Percentiles rank a stretch among this genome's conserved stretches.
These are phyloP conservation scores for Nipponia nippon DNA, from an alignment of 2,113 vertebrate species.

Conservation along the genomic window DNA sequence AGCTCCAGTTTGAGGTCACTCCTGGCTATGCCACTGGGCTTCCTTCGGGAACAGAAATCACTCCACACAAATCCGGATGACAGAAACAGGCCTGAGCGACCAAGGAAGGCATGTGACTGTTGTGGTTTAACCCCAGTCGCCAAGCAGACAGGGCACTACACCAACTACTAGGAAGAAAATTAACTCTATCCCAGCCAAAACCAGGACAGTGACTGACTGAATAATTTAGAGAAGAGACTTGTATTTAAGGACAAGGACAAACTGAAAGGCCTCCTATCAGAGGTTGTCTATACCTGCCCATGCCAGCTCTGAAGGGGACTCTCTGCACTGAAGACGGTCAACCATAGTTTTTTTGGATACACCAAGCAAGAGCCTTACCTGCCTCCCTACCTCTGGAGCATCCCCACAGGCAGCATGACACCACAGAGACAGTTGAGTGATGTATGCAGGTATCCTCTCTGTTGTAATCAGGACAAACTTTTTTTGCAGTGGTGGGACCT, in stretches of 20 bases:
- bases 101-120: neutral
- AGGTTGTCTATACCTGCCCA: neutral
- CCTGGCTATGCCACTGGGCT: neutral
- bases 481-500: neutral
- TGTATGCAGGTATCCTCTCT: neutral
- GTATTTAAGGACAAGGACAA: neutral
- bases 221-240: neutral
- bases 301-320: neutral
- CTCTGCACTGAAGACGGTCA: neutral
- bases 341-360: neutral
- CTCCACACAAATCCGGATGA: rapidly evolving
- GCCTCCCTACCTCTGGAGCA: neutral
- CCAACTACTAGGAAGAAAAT: no score
- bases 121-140: no score
- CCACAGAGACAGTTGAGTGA: neutral
- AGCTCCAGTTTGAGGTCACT: neutral
- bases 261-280: neutral
- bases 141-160: no score
- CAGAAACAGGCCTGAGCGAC: neutral
- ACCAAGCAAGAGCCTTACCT: neutral
- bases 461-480: neutral
- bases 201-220: neutral
- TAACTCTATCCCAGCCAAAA: no score
- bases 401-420: neutral
- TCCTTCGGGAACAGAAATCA: neutral